Evolutionary conservation across 2,797 vertebrate genomes (phyloP).

Genomic region (Tauraco hartlaubi): DNA sequence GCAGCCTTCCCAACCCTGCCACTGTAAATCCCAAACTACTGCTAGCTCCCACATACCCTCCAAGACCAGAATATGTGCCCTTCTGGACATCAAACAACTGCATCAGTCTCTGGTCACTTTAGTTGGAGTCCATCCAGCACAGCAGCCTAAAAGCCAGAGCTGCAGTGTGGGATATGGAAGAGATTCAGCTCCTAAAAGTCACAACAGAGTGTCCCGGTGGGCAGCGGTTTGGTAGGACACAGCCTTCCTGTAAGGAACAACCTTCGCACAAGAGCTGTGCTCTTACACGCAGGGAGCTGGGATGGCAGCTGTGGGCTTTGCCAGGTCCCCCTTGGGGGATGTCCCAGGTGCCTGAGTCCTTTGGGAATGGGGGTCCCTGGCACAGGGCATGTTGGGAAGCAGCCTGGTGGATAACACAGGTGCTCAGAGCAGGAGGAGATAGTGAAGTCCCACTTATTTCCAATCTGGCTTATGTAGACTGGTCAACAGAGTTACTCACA

Average conservation of each 20-base stretch:
- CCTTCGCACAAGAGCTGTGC: background rate
- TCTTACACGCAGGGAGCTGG: background rate
- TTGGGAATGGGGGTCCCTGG: background rate
- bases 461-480: background rate
- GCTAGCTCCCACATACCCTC: background rate
- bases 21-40: background rate
- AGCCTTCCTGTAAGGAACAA: background rate
- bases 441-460: background rate
- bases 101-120: background rate
- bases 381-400: background rate
- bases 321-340: background rate
- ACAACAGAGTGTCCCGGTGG: rapidly evolving
- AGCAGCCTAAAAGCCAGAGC: background rate
- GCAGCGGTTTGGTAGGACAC: background rate
- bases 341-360: background rate
- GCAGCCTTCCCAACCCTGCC: background rate
- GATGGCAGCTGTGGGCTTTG: background rate
- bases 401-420: background rate
- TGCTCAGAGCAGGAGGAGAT: background rate
- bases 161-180: background rate
- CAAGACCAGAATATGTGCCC: background rate
- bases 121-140: background rate
- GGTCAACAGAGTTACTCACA: background rate
- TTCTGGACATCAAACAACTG: background rate
- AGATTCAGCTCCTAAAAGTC: background rate